phyloP scores from a whole-genome alignment of 2,888 invertebrate species.

The Pogonocherus hispidulus region DNA sequence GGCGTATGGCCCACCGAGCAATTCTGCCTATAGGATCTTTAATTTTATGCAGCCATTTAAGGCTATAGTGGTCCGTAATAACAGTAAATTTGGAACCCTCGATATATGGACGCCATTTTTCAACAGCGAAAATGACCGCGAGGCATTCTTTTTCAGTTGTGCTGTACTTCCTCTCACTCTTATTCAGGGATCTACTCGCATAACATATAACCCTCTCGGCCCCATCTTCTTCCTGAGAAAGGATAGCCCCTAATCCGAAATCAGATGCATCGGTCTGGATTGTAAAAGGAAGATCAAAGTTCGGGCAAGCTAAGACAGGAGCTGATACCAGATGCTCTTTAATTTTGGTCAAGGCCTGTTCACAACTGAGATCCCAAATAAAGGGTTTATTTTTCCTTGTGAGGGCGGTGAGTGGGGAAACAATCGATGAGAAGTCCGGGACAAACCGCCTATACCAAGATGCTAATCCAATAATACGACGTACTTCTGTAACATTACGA shows the following conservation, averaged over 20 bases:
- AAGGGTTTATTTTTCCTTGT: constrained; percentile 39
- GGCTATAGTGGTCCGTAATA: constrained; percentile 44
- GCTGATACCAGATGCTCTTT: constrained; percentile 32
- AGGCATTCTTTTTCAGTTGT: constrained; percentile 43
- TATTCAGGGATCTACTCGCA: constrained; percentile 25
- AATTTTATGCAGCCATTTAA: too few species aligned
- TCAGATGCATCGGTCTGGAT: constrained; percentile 40
- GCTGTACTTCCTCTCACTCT: constrained; percentile 26
- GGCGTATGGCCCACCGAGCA: too few species aligned
- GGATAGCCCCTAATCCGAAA: background rate
- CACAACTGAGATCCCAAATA: constrained; percentile 38
- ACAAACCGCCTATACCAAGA: constrained; percentile 49
- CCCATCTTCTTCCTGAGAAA: background rate
- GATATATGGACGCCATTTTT: constrained; percentile 42
- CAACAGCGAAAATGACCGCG: constrained; percentile 41
- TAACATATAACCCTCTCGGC: constrained; percentile 33
- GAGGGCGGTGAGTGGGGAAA: constrained; percentile 35
- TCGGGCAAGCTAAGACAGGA: constrained; percentile 43
- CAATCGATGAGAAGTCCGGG: constrained; percentile 6
- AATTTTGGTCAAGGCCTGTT: constrained; percentile 38
- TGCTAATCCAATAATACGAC: constrained; percentile 41
- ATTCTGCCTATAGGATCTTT: too few species aligned
- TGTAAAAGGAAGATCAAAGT: constrained; percentile 34
- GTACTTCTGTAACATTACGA: constrained; percentile 37
- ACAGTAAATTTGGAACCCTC: constrained; percentile 41